These are phyloP conservation scores for zebrafish (Danio rerio) DNA, from an alignment of 2,113 vertebrate species.

Conservation along the genomic window DNA sequence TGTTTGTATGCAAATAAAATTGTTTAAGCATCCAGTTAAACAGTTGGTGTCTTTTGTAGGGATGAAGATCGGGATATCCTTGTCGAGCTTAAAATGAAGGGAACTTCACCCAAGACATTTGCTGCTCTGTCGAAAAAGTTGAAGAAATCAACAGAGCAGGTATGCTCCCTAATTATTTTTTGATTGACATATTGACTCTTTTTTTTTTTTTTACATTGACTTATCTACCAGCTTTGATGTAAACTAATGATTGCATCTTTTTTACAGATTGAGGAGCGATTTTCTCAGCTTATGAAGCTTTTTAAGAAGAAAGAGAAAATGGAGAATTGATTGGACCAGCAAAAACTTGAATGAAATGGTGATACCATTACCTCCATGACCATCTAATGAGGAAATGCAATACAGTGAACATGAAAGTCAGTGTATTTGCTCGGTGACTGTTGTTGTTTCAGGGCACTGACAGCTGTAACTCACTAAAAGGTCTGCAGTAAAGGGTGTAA, in stretches of 20 bases:
- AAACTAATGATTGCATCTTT: slow-evolving; percentile 36
- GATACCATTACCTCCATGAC: neutral
- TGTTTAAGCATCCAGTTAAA: neutral
- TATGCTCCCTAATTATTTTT: slow-evolving; percentile 55
- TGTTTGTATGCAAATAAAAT: neutral
- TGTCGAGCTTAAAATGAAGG: slow-evolving; percentile 86
- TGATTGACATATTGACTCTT: too few relatives aligned
- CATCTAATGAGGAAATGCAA: neutral
- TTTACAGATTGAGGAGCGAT: slow-evolving; percentile 88
- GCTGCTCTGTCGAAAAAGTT: slow-evolving; percentile 82
- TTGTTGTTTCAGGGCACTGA: slow-evolving; percentile 15
- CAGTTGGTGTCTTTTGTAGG: slow-evolving; percentile 68
- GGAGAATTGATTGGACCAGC: slow-evolving; percentile 68
- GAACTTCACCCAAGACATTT: slow-evolving; percentile 89
- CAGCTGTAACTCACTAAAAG: neutral
- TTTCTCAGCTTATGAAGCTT: slow-evolving; percentile 92
- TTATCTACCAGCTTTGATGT: neutral
- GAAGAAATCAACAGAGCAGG: slow-evolving; percentile 87
- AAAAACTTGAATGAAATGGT: neutral
- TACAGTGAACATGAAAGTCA: neutral
- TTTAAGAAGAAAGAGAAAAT: slow-evolving; percentile 91
- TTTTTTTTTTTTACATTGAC: too few relatives aligned
- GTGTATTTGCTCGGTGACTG: neutral
- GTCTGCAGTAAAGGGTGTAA: slow-evolving; percentile 11
- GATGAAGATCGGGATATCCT: slow-evolving; percentile 93